Evolutionary conservation across 2,888 invertebrate species (phyloP), one percentile per base, ranked within the genome.

Genomic region (Apotomis betuletana): DNA sequence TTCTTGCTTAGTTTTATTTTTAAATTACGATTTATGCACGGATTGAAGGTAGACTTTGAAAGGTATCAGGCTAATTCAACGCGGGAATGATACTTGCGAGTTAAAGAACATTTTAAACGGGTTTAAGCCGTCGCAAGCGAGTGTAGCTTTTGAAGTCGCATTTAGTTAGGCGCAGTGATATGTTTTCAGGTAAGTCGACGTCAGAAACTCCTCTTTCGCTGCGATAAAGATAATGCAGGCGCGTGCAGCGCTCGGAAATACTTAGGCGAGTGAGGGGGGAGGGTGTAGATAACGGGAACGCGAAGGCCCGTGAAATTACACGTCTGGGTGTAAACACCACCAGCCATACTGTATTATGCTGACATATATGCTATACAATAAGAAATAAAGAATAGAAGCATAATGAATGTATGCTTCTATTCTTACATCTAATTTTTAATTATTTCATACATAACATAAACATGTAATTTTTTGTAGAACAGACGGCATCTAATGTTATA

Each of bases 1-100:
- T 87, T 87, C 82, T 84, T 86, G 86, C 85, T 86, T 83, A 84
- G 83, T 85, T 88, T 87, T 89, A 87, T 87, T 90, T 90, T 89
- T 86, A 87, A 90, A 90, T 88, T 85, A 86, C 86, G 86, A 90
- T 90, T 87, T 89, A 90, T 88, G 83, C 75, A 78, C 75, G 83
- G 83, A 85, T 82, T 80, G 79, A 78, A 77, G 77, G 79, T 76
- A 27, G 46, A 78, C 75, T 75, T 77, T 77, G 76, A 78, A 63
- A 57, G n/a, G 51, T 58, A 8, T 5, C 36, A 55, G 27, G 65
- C 51, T 70, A 70, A 70, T 67, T 41, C n/a, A 36, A 44, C 36
- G n/a, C 6, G 51, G 36, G 38, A 38, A 12, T 38, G 38, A 58
- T 38, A 58, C 58, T 58, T 58, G 58, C 38, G 58, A 5, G 36